Percentiles rank a stretch among this genome's conserved stretches.
phyloP scores from a whole-genome alignment of 2,113 vertebrate species.

The Apus apus region DNA sequence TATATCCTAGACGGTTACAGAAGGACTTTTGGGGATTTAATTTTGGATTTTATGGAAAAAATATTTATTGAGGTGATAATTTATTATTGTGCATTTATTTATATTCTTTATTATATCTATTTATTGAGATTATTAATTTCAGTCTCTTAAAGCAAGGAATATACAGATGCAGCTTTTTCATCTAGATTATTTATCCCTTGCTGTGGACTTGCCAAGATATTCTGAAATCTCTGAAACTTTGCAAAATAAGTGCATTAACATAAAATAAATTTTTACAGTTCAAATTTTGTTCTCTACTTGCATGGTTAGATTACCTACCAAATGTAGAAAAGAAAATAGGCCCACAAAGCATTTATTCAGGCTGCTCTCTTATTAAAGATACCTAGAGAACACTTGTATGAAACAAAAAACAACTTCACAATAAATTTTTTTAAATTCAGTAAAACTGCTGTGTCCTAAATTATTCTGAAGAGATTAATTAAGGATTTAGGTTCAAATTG shows the following conservation, averaged over 20 bases:
- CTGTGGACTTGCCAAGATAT: neutral
- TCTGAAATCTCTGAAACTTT: neutral
- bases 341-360: neutral
- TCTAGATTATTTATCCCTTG: neutral
- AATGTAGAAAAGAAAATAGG: neutral
- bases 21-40: neutral
- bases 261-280: neutral
- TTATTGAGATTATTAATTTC: neutral
- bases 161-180: neutral
- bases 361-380: neutral
- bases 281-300: neutral
- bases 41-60: neutral
- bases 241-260: neutral
- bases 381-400: neutral
- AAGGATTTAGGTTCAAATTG: neutral
- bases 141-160: neutral
- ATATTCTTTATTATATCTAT: too few species aligned
- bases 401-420: neutral
- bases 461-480: neutral
- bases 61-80: too few species aligned
- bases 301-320: neutral
- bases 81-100: too few species aligned
- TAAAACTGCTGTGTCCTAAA: neutral
- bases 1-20: neutral
- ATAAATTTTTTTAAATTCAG: neutral